A percentile compares a stretch with the other conserved stretches of the same genome.
phyloP scores from a whole-genome alignment of 1,140 invertebrate species.

The Brachionus rubens region DNA sequence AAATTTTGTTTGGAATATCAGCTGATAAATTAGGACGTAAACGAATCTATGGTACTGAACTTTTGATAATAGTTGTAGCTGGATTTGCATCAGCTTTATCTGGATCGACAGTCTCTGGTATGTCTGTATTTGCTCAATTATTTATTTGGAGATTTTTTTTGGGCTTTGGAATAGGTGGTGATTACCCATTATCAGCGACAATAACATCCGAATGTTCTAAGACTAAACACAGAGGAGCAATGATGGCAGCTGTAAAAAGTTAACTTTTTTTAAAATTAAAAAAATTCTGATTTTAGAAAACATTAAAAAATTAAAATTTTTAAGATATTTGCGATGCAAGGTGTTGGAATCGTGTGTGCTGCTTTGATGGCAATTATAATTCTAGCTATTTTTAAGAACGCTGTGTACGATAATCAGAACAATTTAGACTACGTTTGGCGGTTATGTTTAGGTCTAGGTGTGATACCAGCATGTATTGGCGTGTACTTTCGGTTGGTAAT shows the following conservation, averaged over 20 bases:
- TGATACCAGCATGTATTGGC: neutral
- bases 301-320: neutral
- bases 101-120: constrained; percentile 3
- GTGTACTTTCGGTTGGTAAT: constrained; percentile 32
- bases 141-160: constrained; percentile 25
- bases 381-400: constrained; percentile 15
- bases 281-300: neutral
- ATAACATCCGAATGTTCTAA: constrained; percentile 20
- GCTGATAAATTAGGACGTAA: constrained; percentile 31
- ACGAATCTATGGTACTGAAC: constrained; percentile 20
- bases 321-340: constrained; percentile 38
- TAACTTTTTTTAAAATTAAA: neutral
- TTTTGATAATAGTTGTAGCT: constrained; percentile 8
- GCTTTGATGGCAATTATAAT: constrained; percentile 31
- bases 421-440: constrained; percentile 39
- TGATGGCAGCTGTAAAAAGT: constrained; percentile 32
- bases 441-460: constrained; percentile 4
- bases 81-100: neutral
- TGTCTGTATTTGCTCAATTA: constrained; percentile 5
- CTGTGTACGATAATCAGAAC: constrained; percentile 8
- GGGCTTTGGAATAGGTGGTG: constrained; percentile 45
- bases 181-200: constrained; percentile 45
- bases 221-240: neutral
- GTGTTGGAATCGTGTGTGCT: neutral
- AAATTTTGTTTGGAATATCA: constrained; percentile 11